Base-by-base conservation (phyloP, 2,797 vertebrate genomes). In the Neosilurus hyrtlii region DNA sequence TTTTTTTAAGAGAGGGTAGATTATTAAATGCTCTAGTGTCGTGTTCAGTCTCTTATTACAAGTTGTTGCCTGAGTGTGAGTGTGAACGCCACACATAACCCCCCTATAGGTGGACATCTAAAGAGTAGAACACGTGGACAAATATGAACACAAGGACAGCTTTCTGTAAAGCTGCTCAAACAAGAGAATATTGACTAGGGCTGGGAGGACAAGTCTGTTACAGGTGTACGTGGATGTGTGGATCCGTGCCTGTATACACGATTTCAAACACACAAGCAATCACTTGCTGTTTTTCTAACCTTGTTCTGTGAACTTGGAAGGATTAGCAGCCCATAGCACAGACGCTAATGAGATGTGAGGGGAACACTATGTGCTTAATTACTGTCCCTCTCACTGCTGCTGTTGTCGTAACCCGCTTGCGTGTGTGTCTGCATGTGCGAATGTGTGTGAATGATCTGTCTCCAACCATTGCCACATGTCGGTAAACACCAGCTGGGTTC, bases 281-380 rank as follows among this genome's bases (percentile, higher is more conserved):
- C 54, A 65, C 18, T 37, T 18, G 73, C 66, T 77, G 54, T 43
- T 68, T 79, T 82, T 85, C n/a, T 56, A 80, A 74, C 43, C 73
- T 18, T 57, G 30, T 72, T 85, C 62, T 79, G 51, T 72, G 62
- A 57, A 86, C 80, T 86, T 79, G 87, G 71, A 67, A 81, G 86
- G 87, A 89, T 87, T 88, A 87, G 87, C 88, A 86, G 86, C 87
- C 88, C 87, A 87, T 86, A 91, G 90, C 89, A 84, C 74, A 51
- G 68, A 73, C 20, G 59, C 89, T 89, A 91, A 92, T 92, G 91
- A 91, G 78, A 88, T 88, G 88, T 70, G 84, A 85, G 80, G 57
- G 73, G 79, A 88, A 82, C 80, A 78, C 82, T 43, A 73, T 80
- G 86, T 77, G 85, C 77, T 80, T 88, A 84, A 89, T 88, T 86